Base-by-base conservation (phyloP, 2,888 invertebrate genomes). In the Hirtodrosophila duncani region DNA sequence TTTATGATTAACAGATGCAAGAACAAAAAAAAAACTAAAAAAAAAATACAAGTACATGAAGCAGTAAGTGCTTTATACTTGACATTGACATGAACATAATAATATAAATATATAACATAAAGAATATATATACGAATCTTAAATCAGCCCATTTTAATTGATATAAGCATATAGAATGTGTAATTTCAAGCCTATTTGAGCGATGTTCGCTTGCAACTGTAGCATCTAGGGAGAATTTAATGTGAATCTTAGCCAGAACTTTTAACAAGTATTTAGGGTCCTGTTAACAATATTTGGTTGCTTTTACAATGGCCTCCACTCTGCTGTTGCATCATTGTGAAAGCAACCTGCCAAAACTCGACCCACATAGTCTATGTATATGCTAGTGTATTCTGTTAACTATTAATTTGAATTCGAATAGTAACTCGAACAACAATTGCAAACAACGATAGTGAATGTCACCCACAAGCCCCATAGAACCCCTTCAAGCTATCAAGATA, bases 131-230 rank as follows among this genome's bases (percentile, higher is more conserved):
- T 29, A 8, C 14, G 5, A 33, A 49, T 30, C 26, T 41, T 23
- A 23, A 37, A 44, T 41, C 42, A 42, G 18, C 33, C 31, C 33
- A 20, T 17, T 33, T 29, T 52, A 50, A 55, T 55, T 68, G 53
- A 51, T 62, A 53, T 60, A 49, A 23, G 20, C 23, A 9, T 30
- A 39, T 63, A 61, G 23, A 14, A 14, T 36, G 24, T 48, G 52
- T 45, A 70, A 50, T 62, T 63, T 72, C 51, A 63, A 67, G 61
- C 58, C 67, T 70, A 66, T 62, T 66, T 83, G 72, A 83, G 83
- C 83, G 83, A 82, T 82, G 81, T 83, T 82, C 83, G 83, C 83
- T 83, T 77, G 71, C 72, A 71, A 78, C 81, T 77, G 79, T 79
- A 81, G 70, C 48, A 69, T 53, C 42, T 79, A 77, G 71, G 56